phyloP scores from a whole-genome alignment of 2,113 vertebrate species.

The Spilogale gracilis region DNA sequence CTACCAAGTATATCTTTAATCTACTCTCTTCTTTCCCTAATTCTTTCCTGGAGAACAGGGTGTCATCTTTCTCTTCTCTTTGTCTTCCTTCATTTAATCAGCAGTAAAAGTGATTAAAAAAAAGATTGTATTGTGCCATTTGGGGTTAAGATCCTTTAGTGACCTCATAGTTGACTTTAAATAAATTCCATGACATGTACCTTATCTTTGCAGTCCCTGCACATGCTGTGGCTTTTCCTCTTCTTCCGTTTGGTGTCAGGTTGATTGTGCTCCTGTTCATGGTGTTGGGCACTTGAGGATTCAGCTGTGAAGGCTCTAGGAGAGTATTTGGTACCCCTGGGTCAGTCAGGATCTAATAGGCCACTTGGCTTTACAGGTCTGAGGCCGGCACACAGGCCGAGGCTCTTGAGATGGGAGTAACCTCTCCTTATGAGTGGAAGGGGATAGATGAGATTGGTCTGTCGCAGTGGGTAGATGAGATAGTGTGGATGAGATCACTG shows the following conservation, averaged over 20 bases:
- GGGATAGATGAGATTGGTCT: background rate
- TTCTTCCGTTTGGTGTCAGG: background rate
- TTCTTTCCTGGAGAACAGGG: background rate
- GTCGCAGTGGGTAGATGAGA: background rate
- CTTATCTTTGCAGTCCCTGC: background rate
- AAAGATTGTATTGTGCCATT: background rate
- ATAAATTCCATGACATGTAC: background rate
- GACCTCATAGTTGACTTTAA: background rate
- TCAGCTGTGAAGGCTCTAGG: background rate
- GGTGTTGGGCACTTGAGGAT: background rate
- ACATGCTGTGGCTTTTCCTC: background rate
- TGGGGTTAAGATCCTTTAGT: constrained; percentile 40
- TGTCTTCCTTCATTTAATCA: background rate
- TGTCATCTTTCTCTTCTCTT: background rate
- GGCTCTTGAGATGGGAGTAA: background rate
- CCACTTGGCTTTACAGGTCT: background rate
- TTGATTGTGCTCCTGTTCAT: background rate
- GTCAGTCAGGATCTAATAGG: background rate
- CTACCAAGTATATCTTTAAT: constrained; percentile 15
- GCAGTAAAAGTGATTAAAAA: constrained; percentile 5
- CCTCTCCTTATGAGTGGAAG: background rate
- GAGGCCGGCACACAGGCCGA: background rate
- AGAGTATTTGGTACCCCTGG: background rate
- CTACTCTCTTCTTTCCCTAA: background rate
- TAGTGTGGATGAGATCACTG: background rate